Conservation (phyloP, 2,113 vertebrate genomes). For the Eclectus roratus region DNA sequence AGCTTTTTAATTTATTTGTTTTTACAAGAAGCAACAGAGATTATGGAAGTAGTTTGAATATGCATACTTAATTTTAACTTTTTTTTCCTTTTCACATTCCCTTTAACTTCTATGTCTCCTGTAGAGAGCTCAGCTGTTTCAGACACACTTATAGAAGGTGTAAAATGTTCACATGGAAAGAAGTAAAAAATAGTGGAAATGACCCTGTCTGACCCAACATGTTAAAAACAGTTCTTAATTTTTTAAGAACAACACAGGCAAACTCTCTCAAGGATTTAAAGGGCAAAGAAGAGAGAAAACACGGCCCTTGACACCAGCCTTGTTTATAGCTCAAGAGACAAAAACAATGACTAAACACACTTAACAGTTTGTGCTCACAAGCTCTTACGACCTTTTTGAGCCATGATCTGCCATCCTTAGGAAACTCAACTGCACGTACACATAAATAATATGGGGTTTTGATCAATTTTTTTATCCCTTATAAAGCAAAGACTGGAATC, state of each 20-base stretch:
- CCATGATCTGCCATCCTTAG: neutral
- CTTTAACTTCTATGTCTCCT: neutral
- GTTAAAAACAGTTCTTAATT: neutral
- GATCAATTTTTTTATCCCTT: neutral
- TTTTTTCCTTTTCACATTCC: neutral
- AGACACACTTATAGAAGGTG: neutral
- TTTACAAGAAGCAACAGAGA: neutral
- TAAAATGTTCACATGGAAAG: neutral
- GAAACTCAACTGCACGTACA: neutral
- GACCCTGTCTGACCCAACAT: neutral
- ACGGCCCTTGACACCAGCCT: neutral
- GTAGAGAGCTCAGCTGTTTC: neutral
- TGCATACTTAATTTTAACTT: neutral
- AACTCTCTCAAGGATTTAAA: neutral
- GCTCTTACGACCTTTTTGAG: neutral
- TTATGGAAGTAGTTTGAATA: neutral
- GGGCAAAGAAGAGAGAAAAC: neutral
- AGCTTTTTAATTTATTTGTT: neutral
- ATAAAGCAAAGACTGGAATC: neutral
- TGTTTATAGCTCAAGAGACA: neutral
- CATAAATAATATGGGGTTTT: accelerated
- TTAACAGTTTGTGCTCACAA: neutral
- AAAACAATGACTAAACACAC: neutral
- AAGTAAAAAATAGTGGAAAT: neutral
- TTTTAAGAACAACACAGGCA: neutral